Percentiles rank a stretch among this genome's conserved stretches.
phyloP scores from a whole-genome alignment of 2,888 invertebrate genomes.

The Brachyptera putata region DNA sequence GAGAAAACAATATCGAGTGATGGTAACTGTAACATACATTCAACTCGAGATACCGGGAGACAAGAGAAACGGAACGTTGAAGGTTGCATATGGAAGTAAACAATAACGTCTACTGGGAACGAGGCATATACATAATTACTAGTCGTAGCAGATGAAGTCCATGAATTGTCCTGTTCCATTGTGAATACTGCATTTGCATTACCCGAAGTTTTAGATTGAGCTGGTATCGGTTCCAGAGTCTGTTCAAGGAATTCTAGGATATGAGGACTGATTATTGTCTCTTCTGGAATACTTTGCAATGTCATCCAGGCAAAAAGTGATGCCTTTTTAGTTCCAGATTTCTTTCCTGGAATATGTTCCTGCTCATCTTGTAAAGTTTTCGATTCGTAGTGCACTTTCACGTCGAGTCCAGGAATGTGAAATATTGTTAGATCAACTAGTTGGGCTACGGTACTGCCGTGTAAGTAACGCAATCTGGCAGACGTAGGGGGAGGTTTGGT shows the following conservation, averaged over 20 bases:
- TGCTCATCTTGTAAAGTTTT: slow-evolving; percentile 63
- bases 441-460: slow-evolving; percentile 46
- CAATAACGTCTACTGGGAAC: slow-evolving; percentile 97
- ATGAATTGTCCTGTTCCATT: slow-evolving; percentile 36
- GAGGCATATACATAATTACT: slow-evolving; percentile 84
- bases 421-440: slow-evolving; percentile 79
- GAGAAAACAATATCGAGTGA: slow-evolving; percentile 97
- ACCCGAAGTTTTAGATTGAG: slow-evolving; percentile 29
- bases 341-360: slow-evolving; percentile 43
- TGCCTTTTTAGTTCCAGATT: slow-evolving; percentile 75
- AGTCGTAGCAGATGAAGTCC: slow-evolving; percentile 51
- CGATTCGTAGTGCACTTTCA: slow-evolving; percentile 81
- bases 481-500: slow-evolving; percentile 43
- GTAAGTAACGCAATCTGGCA: slow-evolving; percentile 44
- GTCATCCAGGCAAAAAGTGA: slow-evolving; percentile 94
- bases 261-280: slow-evolving; percentile 95
- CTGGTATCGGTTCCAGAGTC: slow-evolving; percentile 91
- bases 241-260: slow-evolving; percentile 96
- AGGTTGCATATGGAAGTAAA: slow-evolving; percentile 97
- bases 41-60: slow-evolving; percentile 89
- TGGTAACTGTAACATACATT: slow-evolving; percentile 92
- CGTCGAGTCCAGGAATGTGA: slow-evolving; percentile 85
- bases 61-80: slow-evolving; percentile 95
- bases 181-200: slow-evolving; percentile 37
- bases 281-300: slow-evolving; percentile 93